Conservation (phyloP, 2,888 invertebrate genomes). For the Athrips mouffetella region DNA sequence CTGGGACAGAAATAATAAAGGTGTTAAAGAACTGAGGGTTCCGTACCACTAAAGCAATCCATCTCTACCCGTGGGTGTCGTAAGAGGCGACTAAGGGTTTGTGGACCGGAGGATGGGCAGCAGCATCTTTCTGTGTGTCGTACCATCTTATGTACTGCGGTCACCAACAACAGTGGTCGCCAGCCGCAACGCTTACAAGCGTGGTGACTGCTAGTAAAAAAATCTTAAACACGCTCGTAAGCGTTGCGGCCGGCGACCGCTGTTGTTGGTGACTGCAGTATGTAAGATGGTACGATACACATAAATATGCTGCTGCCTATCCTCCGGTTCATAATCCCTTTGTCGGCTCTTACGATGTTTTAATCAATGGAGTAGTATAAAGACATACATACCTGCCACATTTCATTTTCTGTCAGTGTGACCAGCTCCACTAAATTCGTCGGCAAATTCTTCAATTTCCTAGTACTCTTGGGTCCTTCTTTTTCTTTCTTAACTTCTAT, state of each 20-base stretch:
- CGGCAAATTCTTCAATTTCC: conserved; percentile 54
- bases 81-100: too few relatives aligned
- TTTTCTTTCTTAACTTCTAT: conserved; percentile 15
- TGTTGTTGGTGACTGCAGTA: too few relatives aligned
- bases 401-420: conserved; percentile 53
- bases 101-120: too few relatives aligned
- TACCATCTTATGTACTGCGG: too few relatives aligned
- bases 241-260: neutral
- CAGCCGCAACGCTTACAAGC: too few relatives aligned
- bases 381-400: conserved; percentile 44
- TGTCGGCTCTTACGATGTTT: neutral
- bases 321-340: too few relatives aligned
- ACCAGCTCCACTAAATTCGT: conserved; percentile 47
- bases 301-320: too few relatives aligned
- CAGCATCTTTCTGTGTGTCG: too few relatives aligned
- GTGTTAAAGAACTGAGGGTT: neutral
- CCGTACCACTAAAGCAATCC: neutral
- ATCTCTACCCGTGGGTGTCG: too few relatives aligned
- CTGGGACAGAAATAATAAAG: too few relatives aligned
- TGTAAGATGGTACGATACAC: too few relatives aligned
- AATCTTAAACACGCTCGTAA: neutral
- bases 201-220: neutral
- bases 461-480: conserved; percentile 16
- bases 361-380: neutral
- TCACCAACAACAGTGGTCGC: too few relatives aligned